A percentile compares a stretch with the other conserved stretches of the same genome.
These are phyloP conservation scores for Adineta ricciae DNA, from an alignment of 2,888 invertebrate species.

Conservation along the genomic window DNA sequence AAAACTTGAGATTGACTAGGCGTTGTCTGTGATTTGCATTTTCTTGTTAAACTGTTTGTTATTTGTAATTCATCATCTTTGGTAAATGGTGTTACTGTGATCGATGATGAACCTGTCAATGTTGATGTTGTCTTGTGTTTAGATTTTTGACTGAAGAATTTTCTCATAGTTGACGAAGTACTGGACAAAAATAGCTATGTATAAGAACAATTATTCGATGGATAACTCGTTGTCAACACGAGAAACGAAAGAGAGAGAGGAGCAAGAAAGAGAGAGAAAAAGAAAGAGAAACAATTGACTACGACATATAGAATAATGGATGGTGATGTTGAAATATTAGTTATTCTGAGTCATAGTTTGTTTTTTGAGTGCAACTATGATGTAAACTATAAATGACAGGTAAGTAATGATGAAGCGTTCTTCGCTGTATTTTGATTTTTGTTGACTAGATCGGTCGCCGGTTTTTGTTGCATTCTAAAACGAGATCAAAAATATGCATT, in stretches of 20 bases:
- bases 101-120: background rate
- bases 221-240: background rate
- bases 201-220: background rate
- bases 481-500: background rate
- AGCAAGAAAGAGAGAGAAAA: too few species aligned
- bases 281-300: background rate
- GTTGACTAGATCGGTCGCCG: background rate
- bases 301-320: background rate
- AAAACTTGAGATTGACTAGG: background rate
- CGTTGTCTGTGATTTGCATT: background rate
- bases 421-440: background rate
- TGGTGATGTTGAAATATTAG: background rate
- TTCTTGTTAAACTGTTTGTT: background rate
- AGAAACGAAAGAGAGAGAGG: background rate
- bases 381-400: background rate
- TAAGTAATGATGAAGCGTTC: background rate
- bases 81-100: background rate
- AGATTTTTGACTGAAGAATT: conserved; percentile 11
- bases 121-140: background rate
- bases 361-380: background rate
- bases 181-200: background rate
- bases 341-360: background rate
- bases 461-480: background rate
- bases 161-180: background rate
- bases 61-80: conserved; percentile 6